These are phyloP conservation scores for Cygnus atratus DNA, from an alignment of 2,113 vertebrate species.

Conservation along the genomic window DNA sequence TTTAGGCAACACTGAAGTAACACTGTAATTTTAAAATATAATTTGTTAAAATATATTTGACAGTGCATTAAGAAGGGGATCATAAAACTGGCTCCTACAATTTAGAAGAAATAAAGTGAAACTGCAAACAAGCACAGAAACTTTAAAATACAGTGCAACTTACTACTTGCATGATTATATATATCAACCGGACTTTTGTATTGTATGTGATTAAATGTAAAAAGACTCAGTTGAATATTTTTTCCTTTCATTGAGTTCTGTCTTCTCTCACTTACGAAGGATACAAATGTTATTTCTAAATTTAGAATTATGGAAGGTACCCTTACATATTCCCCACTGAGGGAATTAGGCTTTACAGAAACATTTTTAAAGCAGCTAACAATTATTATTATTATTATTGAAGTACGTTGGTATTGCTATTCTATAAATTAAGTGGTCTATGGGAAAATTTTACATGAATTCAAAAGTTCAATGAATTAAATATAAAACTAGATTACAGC, in stretches of 20 bases:
- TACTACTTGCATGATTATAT: neutral
- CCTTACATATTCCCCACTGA: neutral
- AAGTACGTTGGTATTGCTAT: neutral
- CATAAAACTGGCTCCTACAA: neutral
- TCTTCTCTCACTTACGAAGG: neutral
- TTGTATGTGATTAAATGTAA: neutral
- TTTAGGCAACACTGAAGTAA: neutral
- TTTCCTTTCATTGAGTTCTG: neutral
- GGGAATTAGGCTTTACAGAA: neutral
- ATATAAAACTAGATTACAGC: neutral
- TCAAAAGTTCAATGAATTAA: neutral
- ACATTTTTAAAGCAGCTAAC: neutral
- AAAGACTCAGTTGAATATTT: rapidly evolving
- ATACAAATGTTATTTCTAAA: neutral
- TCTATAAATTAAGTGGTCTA: neutral
- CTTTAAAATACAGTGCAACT: neutral
- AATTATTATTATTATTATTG: neutral
- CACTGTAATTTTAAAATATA: neutral
- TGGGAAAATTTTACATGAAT: neutral
- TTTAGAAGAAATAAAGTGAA: neutral
- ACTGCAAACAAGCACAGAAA: neutral
- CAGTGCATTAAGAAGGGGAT: neutral
- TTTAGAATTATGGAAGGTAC: neutral
- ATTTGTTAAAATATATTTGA: neutral
- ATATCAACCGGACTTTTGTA: neutral